A percentile compares a stretch with the other conserved stretches of the same genome.
Evolutionary conservation across 2,888 invertebrate genomes (phyloP).

Genomic region (Biston stratarius): DNA sequence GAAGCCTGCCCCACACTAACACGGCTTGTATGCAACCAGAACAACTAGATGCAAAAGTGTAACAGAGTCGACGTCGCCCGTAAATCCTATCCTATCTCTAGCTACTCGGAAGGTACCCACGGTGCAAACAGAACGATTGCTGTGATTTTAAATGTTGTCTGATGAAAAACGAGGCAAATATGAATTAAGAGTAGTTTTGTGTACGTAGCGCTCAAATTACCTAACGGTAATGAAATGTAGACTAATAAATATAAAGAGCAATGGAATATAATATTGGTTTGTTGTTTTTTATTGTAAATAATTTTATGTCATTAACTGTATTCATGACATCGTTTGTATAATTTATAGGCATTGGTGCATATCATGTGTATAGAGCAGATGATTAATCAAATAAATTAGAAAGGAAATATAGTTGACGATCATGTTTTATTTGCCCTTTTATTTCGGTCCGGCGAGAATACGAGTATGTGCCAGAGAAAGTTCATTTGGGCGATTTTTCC

Average conservation of each 20-base stretch:
- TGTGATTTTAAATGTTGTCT: conserved; percentile 75
- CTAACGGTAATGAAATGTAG: conserved; percentile 60
- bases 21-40: too few relatives aligned
- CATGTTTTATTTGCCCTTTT: conserved; percentile 65
- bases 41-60: too few relatives aligned
- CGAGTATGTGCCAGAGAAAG: too few relatives aligned
- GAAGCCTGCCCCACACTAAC: too few relatives aligned
- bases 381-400: conserved; percentile 86
- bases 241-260: conserved; percentile 68
- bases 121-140: conserved; percentile 64
- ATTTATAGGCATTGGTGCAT: conserved; percentile 87
- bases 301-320: conserved; percentile 70
- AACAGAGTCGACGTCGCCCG: neutral
- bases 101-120: conserved; percentile 51
- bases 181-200: conserved; percentile 45
- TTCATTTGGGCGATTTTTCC: too few relatives aligned
- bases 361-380: conserved; percentile 86
- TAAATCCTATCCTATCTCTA: conserved; percentile 30
- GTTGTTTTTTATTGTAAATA: conserved; percentile 69
- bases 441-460: neutral
- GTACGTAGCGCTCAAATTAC: conserved; percentile 66
- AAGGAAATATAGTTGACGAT: conserved; percentile 73
- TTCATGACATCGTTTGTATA: conserved; percentile 79
- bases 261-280: conserved; percentile 63
- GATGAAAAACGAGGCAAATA: conserved; percentile 48